Base-by-base conservation (phyloP, 2,888 invertebrate genomes). In the Tetragnatha montana region DNA sequence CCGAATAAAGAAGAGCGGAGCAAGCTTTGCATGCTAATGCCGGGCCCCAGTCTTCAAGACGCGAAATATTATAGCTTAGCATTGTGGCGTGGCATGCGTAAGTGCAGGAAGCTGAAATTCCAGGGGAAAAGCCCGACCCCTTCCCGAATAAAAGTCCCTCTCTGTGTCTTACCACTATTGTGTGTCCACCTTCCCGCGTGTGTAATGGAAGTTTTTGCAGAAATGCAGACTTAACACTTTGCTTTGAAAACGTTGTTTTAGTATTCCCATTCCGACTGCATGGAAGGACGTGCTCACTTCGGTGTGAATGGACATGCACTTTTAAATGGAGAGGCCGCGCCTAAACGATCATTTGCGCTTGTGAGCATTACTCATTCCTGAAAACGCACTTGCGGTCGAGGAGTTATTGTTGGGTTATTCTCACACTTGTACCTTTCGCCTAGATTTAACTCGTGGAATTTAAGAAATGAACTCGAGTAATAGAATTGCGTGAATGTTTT, bases 61-160 rank as follows among this genome's bases (percentile, higher is more conserved):
- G 85, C 84, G 85, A 89, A 89, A 89, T 89, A 86, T 89, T 89
- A 89, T 89, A 89, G 89, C 89, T 89, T 89, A 89, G 84, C 85
- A 89, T 86, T 89, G 84, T 76, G 89, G 76, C 81, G 71, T 73
- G 76, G 89, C 89, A 89, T 89, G 85, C 89, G 81, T 89, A 89
- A 89, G 84, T 80, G 83, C 85, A 85, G 35, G 69, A 35, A 73
- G 51, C 71, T 49, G 83, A 78, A 85, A 89, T 80, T 81, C 78
- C 51, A 19, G 19, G 70, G 17, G 49, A 35, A 35, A 85, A 74
- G 68, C 14, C 47, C 50, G 22, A 35, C 75, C 74, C 50, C 78
- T 84, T 69, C 73, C 49, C 74, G 85, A 89, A 89, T 89, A 89
- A 81, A 89, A 89, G 83, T 81, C 68, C 73, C 70, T 60, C 74